A percentile compares a stretch with the other conserved stretches of the same genome.
These are phyloP conservation scores for Oxyteleia sp. DNA, from an alignment of 2,888 invertebrate genomes.

Conservation along the genomic window DNA sequence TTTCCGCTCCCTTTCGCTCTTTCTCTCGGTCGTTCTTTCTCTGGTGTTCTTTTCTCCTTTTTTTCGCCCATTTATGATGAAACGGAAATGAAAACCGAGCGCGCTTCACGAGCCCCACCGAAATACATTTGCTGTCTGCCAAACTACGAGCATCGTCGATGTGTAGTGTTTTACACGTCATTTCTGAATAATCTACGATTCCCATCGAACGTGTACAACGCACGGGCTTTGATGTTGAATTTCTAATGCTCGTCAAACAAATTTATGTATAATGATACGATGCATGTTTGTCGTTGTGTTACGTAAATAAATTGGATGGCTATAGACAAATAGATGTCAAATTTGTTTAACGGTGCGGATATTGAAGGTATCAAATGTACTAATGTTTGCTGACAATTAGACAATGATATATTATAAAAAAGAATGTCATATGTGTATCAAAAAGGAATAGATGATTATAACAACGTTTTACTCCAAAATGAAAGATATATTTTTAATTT, in stretches of 20 bases:
- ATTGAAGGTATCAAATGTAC: too few relatives aligned
- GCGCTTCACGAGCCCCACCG: constrained; percentile 1
- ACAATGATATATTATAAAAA: too few relatives aligned
- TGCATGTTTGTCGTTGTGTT: constrained; percentile 44
- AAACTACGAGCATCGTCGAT: constrained; percentile 31
- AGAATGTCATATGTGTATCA: too few relatives aligned
- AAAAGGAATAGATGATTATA: too few relatives aligned
- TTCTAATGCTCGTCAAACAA: constrained; percentile 57
- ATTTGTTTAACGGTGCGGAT: neutral
- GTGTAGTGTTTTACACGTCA: constrained; percentile 54
- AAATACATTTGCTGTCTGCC: constrained; percentile 42
- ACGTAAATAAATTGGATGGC: constrained; percentile 42
- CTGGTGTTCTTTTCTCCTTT: too few relatives aligned
- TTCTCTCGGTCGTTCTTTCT: too few relatives aligned
- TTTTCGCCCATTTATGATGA: constrained; percentile 30
- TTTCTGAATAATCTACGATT: constrained; percentile 63
- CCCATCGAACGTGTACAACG: constrained; percentile 44
- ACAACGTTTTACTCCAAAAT: too few relatives aligned
- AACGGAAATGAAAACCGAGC: constrained; percentile 56
- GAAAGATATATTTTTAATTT: too few relatives aligned
- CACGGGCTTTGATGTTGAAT: constrained; percentile 57
- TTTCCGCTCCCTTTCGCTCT: constrained; percentile 7
- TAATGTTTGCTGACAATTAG: too few relatives aligned
- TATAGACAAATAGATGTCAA: constrained; percentile 20
- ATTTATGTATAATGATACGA: constrained; percentile 52